A percentile compares a stretch with the other conserved stretches of the same genome.
These are phyloP conservation scores for Geotrypetes seraphini DNA, from an alignment of 2,797 vertebrate genomes.

Conservation along the genomic window DNA sequence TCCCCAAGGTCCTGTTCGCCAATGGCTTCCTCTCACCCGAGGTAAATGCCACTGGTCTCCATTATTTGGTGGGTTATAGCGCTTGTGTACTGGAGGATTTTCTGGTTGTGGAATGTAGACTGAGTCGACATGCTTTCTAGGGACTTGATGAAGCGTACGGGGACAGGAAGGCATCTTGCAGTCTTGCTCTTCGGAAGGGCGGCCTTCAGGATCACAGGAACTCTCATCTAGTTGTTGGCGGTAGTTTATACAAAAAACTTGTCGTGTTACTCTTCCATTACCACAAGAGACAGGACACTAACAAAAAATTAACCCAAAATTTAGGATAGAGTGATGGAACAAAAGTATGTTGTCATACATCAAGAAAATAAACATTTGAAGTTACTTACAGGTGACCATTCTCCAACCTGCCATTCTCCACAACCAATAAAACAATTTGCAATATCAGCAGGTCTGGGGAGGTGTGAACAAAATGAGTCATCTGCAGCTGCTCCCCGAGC, in stretches of 20 bases:
- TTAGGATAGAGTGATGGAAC: slow-evolving; percentile 8
- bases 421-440: slow-evolving; percentile 78
- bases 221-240: slow-evolving; percentile 72
- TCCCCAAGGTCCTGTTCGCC: slow-evolving; percentile 96
- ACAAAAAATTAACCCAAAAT: slow-evolving; percentile 18
- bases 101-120: slow-evolving; percentile 39
- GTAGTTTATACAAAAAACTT: slow-evolving; percentile 78
- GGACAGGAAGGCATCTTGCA: slow-evolving; percentile 68
- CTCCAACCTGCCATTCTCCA: slow-evolving; percentile 82
- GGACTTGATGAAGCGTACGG: slow-evolving; percentile 49
- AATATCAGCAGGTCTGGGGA: slow-evolving; percentile 72
- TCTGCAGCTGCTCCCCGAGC: slow-evolving; percentile 71
- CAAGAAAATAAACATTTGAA: neutral
- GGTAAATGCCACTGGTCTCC: slow-evolving; percentile 66
- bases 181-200: slow-evolving; percentile 64
- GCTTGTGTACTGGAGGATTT: slow-evolving; percentile 41
- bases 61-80: slow-evolving; percentile 49
- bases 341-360: neutral
- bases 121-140: slow-evolving; percentile 56
- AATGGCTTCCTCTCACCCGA: slow-evolving; percentile 69
- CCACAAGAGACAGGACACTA: slow-evolving; percentile 88
- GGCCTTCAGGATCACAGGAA: slow-evolving; percentile 73
- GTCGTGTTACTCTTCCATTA: slow-evolving; percentile 65
- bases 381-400: slow-evolving; percentile 86
- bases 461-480: slow-evolving; percentile 70